Base-by-base conservation (phyloP, 2,888 invertebrate species). In the Athalia cordata region DNA sequence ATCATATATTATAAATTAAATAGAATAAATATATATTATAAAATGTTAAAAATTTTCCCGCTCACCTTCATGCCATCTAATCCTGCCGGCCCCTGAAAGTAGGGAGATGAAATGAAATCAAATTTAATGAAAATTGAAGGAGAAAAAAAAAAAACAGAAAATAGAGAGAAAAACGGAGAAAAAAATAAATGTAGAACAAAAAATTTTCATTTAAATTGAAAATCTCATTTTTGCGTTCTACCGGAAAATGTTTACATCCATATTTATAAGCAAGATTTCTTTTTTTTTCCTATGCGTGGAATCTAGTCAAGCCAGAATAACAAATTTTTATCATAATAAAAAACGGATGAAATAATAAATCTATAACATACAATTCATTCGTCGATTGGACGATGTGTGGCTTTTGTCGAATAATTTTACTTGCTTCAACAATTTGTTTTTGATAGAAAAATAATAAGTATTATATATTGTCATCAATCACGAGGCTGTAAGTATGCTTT, bases 11-110 rank as follows among this genome's bases (percentile, higher is more conserved):
- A 65, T 49, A 64, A 29, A 78, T 62, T 59, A 49, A 67, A 13
- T 9, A 57, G 7, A 68, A 66, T 57, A 68, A 50, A 62, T 70
- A 50, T 50, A 49, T 15, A 59, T 6, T 68, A 78, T 79, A 78
- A 79, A 79, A 29, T 29, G 29, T 78, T 76, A 79, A 59, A 59
- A 80, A 79, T 70, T 77, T 80, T 91, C 85, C 85, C 88, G 92
- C 94, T 94, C 93, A 97, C 97, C 95, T 97, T 98, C 96, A 97
- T 97, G 91, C 97, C 97, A 92, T 97, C 97, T 91, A 97, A 94
- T 91, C 97, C 97, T 82, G 97, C 95, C 85, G 96, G 96, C 90
- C 97, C 97, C 97, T 97, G 94, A 91, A 91, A 90, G 29, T 29
- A 29, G 88, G 91, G 90, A 92, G 91, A 93, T 93, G 91, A 93